These are phyloP conservation scores for Nothoprocta pentlandii DNA, from an alignment of 2,113 vertebrate species.

Conservation along the genomic window DNA sequence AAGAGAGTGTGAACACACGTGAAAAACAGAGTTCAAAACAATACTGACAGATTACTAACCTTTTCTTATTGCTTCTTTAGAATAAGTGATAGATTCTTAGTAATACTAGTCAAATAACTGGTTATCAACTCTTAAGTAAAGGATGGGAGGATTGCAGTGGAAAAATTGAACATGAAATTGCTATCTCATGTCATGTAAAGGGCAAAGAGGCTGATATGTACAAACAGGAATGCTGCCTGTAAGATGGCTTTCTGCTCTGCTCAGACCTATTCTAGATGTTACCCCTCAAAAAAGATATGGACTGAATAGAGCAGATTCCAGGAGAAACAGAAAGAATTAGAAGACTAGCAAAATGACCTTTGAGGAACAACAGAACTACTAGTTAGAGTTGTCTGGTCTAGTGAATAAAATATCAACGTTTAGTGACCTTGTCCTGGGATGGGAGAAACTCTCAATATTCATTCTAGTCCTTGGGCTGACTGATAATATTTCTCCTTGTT, in stretches of 20 bases:
- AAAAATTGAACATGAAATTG: background rate
- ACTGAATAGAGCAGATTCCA: background rate
- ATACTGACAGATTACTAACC: background rate
- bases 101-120: background rate
- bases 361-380: background rate
- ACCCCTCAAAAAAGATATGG: background rate
- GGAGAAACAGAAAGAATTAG: background rate
- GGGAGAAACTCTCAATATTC: background rate
- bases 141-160: background rate
- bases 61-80: background rate
- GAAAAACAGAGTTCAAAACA: background rate
- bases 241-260: background rate
- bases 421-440: background rate
- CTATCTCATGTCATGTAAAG: background rate
- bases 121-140: background rate
- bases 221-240: background rate
- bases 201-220: background rate
- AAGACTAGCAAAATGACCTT: background rate
- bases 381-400: background rate
- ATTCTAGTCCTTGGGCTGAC: background rate
- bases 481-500: background rate
- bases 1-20: background rate
- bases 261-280: fast-evolving
- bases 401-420: background rate
- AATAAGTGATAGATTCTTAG: background rate